Percentiles rank a stretch among this genome's conserved stretches.
Evolutionary conservation across 1,140 invertebrate genomes (phyloP).

Genomic region (Drosophila seguyi): DNA sequence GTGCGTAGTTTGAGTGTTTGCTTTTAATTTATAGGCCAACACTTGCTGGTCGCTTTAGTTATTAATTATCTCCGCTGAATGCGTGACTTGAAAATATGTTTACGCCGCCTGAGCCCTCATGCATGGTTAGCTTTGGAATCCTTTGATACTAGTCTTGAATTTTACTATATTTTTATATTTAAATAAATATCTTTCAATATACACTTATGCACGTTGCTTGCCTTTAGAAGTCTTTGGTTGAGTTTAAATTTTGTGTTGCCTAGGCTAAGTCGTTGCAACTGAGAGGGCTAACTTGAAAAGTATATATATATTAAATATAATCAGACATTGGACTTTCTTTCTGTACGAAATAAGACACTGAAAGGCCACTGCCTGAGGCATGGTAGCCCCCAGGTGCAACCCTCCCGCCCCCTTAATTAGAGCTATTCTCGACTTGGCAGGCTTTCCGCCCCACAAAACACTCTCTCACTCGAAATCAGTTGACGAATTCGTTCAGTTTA

Average conservation of each 20-base stretch:
- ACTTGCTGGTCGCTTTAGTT: conserved; percentile 56
- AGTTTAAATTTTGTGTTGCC: conserved; percentile 28
- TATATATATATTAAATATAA: background rate
- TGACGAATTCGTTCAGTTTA: conserved; percentile 66
- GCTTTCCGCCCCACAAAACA: conserved; percentile 79
- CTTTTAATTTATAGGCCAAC: conserved; percentile 67
- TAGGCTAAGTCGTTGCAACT: conserved; percentile 46
- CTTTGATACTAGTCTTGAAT: background rate
- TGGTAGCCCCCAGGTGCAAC: conserved; percentile 68
- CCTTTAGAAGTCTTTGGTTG: conserved; percentile 20
- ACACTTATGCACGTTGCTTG: conserved; percentile 45
- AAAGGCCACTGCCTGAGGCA: conserved; percentile 8
- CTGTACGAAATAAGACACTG: background rate
- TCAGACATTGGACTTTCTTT: background rate
- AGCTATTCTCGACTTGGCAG: conserved; percentile 85
- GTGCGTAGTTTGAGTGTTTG: background rate
- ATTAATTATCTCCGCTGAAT: conserved; percentile 55
- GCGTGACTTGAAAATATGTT: conserved; percentile 29
- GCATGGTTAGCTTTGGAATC: conserved; percentile 53
- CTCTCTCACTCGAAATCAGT: conserved; percentile 54
- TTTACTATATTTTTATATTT: background rate
- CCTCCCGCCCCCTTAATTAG: conserved; percentile 68
- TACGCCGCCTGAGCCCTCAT: conserved; percentile 23
- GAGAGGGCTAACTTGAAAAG: background rate
- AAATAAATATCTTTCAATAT: background rate